These are phyloP conservation scores for Vollenhovia emeryi DNA, from an alignment of 1,140 invertebrate genomes.

Conservation along the genomic window DNA sequence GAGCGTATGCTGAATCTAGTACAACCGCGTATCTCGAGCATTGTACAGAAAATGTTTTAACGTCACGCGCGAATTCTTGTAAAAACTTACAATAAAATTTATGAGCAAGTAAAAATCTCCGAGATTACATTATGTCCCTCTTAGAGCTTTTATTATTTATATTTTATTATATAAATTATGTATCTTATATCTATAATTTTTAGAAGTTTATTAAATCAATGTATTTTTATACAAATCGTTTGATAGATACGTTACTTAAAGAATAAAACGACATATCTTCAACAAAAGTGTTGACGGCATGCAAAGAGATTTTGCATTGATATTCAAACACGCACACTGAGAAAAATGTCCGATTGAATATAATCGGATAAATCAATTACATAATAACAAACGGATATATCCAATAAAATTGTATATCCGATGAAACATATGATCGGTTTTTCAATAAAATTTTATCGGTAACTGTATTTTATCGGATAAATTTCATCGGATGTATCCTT, in stretches of 20 bases:
- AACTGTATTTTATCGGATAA: no score
- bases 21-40: neutral
- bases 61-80: neutral
- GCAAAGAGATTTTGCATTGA: neutral
- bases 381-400: no score
- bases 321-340: neutral
- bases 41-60: neutral
- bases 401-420: no score
- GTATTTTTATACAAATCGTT: neutral
- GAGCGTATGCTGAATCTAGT: neutral
- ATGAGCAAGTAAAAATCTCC: neutral
- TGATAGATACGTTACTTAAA: neutral
- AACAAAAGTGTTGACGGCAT: neutral
- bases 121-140: neutral
- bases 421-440: no score
- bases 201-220: neutral
- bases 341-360: no score
- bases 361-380: no score
- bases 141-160: neutral
- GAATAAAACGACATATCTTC: neutral
- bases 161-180: neutral
- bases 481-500: no score
- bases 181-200: neutral
- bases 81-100: neutral
- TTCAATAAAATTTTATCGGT: no score